Conservation (phyloP, 2,797 vertebrate genomes). For the Myripristis jacobus region DNA sequence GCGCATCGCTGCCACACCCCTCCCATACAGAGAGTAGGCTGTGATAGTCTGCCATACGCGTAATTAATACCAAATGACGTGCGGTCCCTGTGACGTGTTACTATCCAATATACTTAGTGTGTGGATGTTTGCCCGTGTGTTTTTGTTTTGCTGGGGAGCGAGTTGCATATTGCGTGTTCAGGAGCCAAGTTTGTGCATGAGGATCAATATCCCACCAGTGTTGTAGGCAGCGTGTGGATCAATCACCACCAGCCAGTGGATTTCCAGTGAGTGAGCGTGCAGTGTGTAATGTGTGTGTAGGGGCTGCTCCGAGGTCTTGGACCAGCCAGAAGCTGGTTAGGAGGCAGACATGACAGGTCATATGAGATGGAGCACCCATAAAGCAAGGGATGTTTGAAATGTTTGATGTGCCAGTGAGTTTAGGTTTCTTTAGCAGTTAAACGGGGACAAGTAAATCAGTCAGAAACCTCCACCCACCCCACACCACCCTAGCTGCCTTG, state of each 20-base stretch:
- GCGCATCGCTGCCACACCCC: conserved; percentile 74
- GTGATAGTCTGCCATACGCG: not conserved
- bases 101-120: too few relatives aligned
- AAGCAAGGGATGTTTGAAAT: conserved; percentile 35
- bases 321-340: conserved; percentile 23
- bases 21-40: conserved; percentile 43
- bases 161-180: conserved; percentile 5
- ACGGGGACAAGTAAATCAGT: conserved; percentile 53
- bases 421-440: conserved; percentile 56
- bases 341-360: conserved; percentile 51
- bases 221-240: conserved; percentile 23
- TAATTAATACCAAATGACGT: conserved; percentile 7
- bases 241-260: conserved; percentile 27
- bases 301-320: conserved; percentile 1
- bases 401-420: conserved; percentile 52
- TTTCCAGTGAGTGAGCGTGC: conserved; percentile 10
- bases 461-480: not conserved
- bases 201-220: conserved; percentile 23
- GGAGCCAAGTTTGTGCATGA: conserved; percentile 34
- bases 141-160: not conserved
- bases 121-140: not conserved
- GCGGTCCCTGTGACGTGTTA: not conserved
- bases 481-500: conserved; percentile 20
- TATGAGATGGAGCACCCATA: conserved; percentile 44
- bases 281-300: too few relatives aligned